A percentile compares a stretch with the other conserved stretches of the same genome.
These are phyloP conservation scores for Theristicus caerulescens DNA, from an alignment of 2,113 vertebrate species.

Conservation along the genomic window DNA sequence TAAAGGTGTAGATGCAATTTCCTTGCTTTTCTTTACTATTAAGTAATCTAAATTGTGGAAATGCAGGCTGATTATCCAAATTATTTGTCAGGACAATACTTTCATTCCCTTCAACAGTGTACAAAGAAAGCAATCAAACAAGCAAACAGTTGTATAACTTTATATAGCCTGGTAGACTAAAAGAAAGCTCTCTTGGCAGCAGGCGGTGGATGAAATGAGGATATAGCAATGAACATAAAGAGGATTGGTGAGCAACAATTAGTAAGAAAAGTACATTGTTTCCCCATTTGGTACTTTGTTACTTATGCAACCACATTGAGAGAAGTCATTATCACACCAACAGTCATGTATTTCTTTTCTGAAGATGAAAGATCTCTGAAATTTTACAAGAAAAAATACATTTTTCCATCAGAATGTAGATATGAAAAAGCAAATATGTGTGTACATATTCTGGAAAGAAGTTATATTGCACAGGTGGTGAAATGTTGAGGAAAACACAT, in stretches of 20 bases:
- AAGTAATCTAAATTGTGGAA: not conserved
- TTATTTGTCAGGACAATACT: not conserved
- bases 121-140: not conserved
- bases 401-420: not conserved
- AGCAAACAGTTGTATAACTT: not conserved
- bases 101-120: not conserved
- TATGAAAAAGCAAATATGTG: not conserved
- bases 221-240: constrained; percentile 36
- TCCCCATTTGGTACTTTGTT: not conserved
- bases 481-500: not conserved
- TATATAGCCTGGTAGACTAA: not conserved
- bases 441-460: not conserved
- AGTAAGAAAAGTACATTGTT: constrained; percentile 5
- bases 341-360: not conserved
- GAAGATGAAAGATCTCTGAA: not conserved
- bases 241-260: constrained; percentile 24
- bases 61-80: not conserved
- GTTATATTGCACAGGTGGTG: not conserved
- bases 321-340: not conserved
- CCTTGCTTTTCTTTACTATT: not conserved
- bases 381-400: not conserved
- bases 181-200: constrained; percentile 12
- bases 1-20: not conserved
- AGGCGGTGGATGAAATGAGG: not conserved
- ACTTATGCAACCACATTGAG: not conserved